Percentiles rank a stretch among this genome's conserved stretches.
Evolutionary conservation across 1,140 invertebrate genomes (phyloP).

Genomic region (Scaptomyza hsui): DNA sequence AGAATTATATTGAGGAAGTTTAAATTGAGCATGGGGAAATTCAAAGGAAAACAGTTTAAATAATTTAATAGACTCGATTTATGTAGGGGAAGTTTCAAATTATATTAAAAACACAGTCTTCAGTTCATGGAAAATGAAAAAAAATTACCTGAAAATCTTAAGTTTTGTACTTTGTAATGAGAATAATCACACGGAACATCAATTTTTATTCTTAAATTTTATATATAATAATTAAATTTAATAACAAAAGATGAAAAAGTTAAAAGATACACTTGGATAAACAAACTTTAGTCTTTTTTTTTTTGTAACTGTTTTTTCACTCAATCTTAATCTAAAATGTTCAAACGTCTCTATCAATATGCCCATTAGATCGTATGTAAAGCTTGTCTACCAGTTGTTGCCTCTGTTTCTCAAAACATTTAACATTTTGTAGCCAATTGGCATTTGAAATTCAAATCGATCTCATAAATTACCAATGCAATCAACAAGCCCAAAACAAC

Average conservation of each 20-base stretch:
- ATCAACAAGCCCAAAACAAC: constrained; percentile 31
- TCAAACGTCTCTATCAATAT: neutral
- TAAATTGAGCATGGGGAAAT: neutral
- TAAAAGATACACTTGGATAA: too few species aligned
- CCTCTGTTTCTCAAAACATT: constrained; percentile 21
- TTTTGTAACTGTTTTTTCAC: too few species aligned
- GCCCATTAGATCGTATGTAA: constrained; percentile 2
- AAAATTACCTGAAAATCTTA: too few species aligned
- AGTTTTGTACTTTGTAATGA: too few species aligned
- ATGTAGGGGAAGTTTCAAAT: constrained; percentile 4
- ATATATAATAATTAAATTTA: too few species aligned
- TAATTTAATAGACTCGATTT: neutral
- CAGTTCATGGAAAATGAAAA: too few species aligned
- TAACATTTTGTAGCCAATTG: constrained; percentile 41
- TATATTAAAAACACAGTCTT: neutral
- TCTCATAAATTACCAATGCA: constrained; percentile 52
- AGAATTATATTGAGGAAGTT: constrained; percentile 2
- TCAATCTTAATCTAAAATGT: too few species aligned
- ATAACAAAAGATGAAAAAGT: too few species aligned
- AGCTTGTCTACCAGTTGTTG: constrained; percentile 16
- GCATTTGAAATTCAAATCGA: constrained; percentile 55
- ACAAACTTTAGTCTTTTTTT: too few species aligned
- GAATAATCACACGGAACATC: too few species aligned
- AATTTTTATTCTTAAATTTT: too few species aligned
- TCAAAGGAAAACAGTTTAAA: neutral